A percentile compares a stretch with the other conserved stretches of the same genome.
phyloP scores from a whole-genome alignment of 2,888 invertebrate species.

The Idaea straminata region DNA sequence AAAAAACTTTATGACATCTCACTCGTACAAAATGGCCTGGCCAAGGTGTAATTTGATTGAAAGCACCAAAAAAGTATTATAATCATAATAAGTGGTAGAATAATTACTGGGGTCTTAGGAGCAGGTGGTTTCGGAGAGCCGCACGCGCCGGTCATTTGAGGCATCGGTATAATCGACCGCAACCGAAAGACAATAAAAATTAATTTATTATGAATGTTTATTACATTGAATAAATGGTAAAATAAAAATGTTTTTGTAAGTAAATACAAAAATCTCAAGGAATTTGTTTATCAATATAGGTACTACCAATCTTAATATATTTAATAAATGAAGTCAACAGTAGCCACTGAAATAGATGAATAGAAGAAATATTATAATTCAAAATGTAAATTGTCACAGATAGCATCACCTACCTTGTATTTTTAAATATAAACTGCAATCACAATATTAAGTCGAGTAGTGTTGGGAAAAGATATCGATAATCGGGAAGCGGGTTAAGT shows the following conservation, averaged over 20 bases:
- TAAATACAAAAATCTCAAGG: neutral
- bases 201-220: neutral
- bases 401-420: constrained; percentile 14
- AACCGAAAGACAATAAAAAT: constrained; percentile 49
- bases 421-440: constrained; percentile 13
- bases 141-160: constrained; percentile 54
- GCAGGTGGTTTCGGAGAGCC: constrained; percentile 61
- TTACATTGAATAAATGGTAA: neutral
- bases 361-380: neutral
- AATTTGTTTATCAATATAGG: neutral
- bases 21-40: constrained; percentile 68
- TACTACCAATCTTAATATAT: neutral
- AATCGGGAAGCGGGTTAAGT: constrained; percentile 63
- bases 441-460: constrained; percentile 32
- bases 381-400: neutral
- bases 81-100: constrained; percentile 79
- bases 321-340: neutral
- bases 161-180: constrained; percentile 38
- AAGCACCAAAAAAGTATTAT: constrained; percentile 79
- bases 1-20: constrained; percentile 78
- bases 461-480: constrained; percentile 55
- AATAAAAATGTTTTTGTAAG: neutral
- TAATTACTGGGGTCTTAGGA: constrained; percentile 73
- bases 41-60: constrained; percentile 81
- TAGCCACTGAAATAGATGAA: neutral